Conservation (phyloP, 2,888 invertebrate genomes). For the Cephus runcator region DNA sequence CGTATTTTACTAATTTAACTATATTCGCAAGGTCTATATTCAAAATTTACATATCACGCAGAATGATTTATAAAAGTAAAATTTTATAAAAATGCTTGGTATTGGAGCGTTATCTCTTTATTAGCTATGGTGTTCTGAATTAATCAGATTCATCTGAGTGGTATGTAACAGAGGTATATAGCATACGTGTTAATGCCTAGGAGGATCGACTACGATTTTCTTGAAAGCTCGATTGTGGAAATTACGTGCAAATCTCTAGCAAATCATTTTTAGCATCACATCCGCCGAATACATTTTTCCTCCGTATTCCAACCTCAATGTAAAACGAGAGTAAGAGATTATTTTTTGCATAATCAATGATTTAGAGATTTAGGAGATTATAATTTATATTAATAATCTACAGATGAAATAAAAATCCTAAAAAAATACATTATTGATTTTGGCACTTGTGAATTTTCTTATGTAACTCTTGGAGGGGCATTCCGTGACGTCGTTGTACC, state of each 20-base stretch:
- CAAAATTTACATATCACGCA: background rate
- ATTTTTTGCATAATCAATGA: background rate
- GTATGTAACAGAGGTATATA: background rate
- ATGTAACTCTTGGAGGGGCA: background rate
- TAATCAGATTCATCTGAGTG: too few species aligned
- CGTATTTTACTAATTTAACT: background rate
- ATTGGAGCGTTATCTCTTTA: background rate
- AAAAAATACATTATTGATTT: background rate
- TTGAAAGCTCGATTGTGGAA: background rate
- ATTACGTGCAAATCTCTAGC: background rate
- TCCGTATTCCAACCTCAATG: background rate
- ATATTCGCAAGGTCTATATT: background rate
- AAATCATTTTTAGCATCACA: background rate
- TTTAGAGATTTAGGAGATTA: background rate
- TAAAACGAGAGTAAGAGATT: background rate
- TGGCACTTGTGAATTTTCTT: background rate
- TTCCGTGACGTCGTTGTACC: background rate
- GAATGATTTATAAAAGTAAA: background rate
- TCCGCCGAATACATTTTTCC: background rate
- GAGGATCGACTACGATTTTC: background rate
- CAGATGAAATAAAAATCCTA: background rate
- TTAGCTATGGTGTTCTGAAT: background rate
- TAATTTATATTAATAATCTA: background rate
- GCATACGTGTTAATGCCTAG: background rate
- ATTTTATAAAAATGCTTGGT: background rate